Percentiles rank a stretch among this genome's conserved stretches.
Conservation (phyloP, 2,797 vertebrate species). For the Tinamus major region DNA sequence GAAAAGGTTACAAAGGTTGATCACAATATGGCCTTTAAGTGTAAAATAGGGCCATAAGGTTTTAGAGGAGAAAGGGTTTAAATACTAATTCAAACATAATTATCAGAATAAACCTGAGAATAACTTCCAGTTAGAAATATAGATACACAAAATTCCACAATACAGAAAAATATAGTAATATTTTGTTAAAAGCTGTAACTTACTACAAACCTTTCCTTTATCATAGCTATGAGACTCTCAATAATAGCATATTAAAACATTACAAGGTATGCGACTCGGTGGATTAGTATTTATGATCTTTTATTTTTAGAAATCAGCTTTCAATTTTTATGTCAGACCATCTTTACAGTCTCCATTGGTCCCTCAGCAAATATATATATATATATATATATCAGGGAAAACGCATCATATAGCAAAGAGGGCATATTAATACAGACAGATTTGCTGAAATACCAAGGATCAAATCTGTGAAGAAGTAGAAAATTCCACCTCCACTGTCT, state of each 20-base stretch:
- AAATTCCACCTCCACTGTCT: not conserved
- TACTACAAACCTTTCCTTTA: not conserved
- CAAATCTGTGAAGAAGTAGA: not conserved
- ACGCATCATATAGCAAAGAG: not conserved
- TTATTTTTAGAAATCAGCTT: not conserved
- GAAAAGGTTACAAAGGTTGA: not conserved
- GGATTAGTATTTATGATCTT: not conserved
- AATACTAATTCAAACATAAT: not conserved
- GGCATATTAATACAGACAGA: not conserved
- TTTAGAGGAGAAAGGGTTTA: not conserved
- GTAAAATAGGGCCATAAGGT: not conserved
- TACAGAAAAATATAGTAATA: not conserved
- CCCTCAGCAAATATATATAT: not conserved
- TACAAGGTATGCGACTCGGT: not conserved
- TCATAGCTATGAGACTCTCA: not conserved
- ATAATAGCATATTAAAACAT: not conserved
- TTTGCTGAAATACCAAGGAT: not conserved
- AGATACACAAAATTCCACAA: not conserved
- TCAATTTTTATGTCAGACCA: not conserved
- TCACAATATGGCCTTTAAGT: not conserved
- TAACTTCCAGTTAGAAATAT: not conserved
- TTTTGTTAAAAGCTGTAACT: not conserved
- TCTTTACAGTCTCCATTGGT: not conserved
- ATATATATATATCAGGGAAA: too few relatives aligned
- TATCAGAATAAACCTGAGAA: not conserved